These are phyloP conservation scores for Sialis fuliginosa DNA, from an alignment of 2,888 invertebrate species.

Conservation along the genomic window DNA sequence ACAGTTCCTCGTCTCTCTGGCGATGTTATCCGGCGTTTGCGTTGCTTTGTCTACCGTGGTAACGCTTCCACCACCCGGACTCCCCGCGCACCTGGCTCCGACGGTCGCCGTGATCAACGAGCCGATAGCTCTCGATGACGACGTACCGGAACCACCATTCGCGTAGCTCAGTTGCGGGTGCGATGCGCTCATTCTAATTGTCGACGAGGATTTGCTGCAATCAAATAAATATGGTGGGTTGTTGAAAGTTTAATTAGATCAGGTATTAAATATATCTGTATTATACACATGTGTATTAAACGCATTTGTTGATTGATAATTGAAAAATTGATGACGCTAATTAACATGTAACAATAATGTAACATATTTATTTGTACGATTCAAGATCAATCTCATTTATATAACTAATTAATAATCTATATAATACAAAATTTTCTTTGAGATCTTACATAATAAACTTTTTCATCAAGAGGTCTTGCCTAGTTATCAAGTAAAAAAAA, in stretches of 20 bases:
- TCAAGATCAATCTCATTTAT: too few relatives aligned
- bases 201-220: slow-evolving; percentile 15
- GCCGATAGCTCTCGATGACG: slow-evolving; percentile 12
- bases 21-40: slow-evolving; percentile 53
- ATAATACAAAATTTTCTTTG: too few relatives aligned
- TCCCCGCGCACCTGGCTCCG: slow-evolving; percentile 4
- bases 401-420: too few relatives aligned
- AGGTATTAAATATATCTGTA: too few relatives aligned
- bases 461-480: too few relatives aligned
- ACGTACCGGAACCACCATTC: slow-evolving; percentile 29
- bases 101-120: background rate
- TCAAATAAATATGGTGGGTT: background rate
- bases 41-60: slow-evolving; percentile 46
- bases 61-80: slow-evolving; percentile 8
- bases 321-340: too few relatives aligned
- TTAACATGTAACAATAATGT: too few relatives aligned
- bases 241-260: slow-evolving; percentile 7
- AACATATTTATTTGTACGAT: too few relatives aligned
- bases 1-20: slow-evolving; percentile 44
- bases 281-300: too few relatives aligned
- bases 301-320: too few relatives aligned
- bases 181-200: slow-evolving; percentile 34
- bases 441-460: too few relatives aligned
- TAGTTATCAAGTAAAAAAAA: too few relatives aligned
- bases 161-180: slow-evolving; percentile 41